Base-by-base conservation (phyloP, 2,888 invertebrate species). In the Torymus texanus region DNA sequence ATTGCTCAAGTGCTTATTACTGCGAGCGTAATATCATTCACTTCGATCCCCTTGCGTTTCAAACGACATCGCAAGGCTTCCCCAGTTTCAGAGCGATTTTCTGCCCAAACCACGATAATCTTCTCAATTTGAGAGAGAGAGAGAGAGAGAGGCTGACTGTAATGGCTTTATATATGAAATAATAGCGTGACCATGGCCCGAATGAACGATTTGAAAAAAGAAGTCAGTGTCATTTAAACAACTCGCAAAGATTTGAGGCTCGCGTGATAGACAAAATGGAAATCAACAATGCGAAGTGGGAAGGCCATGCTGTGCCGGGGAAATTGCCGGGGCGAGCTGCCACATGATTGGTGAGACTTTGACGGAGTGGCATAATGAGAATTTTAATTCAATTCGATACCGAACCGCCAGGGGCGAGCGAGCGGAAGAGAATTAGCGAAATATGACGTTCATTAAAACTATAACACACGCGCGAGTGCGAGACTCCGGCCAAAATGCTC, bases 371-470 rank as follows among this genome's bases (percentile, higher is more conserved):
- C 58, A 12, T 63, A 78, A 78, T 78, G 68, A 74, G 68, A 63
- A 74, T 75, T 79, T 79, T 75, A 79, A 79, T 75, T 79, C 75
- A 70, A 75, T 79, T 72, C 74, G 53, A 78, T 78, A 74, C 78
- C 68, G 72, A 68, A 74, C 74, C 72, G 58, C 59, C 11, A 1
- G 51, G 24, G 41, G 4, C n/a, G 16, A 11, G 13, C n/a, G 67
- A 53, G 75, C 14, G 51, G 29, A 24, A 62, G 73, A 50, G 62
- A 78, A 78, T 78, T 66, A 73, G 61, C 73, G 62, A 73, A 61
- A 78, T 78, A 77, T 77, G 58, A 71, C 77, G 76, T 79, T 71
- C 79, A 79, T 81, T 81, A 81, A 79, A 62, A 58, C 56, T 56
- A 62, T 56, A 63, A 56, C 74, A 62, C 68, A 56, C 74, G 14